Base-by-base conservation (phyloP, 2,797 vertebrate species). In the Sciurus vulgaris region DNA sequence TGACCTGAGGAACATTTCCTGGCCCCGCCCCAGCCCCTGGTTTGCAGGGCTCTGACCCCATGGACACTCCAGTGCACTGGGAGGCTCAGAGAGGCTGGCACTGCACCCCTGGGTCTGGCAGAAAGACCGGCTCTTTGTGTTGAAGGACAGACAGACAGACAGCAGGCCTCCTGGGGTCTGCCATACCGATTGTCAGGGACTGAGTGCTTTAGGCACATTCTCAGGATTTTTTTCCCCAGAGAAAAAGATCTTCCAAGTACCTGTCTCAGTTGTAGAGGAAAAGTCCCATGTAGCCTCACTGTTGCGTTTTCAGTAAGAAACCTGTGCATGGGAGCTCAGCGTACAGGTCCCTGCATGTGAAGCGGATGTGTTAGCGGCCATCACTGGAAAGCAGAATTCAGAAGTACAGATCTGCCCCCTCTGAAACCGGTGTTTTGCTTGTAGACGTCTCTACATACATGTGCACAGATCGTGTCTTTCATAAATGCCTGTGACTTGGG, bases 321-420 rank as follows among this genome's bases (percentile, higher is more conserved):
- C 47, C 14, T 51, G 67, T 41, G 10, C 28, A 1, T 83, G 44
- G 3, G 26, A 76, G 54, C 78, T 87, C 28, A 38, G 15, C 81
- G 24, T 85, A 30, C 15, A 82, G 69, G 30, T 77, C 54, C 38
- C 70, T 88, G 13, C 74, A 35, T 67, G 35, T 61, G 74, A 92
- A 94, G 59, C 35, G 22, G 26, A 33, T 76, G 77, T 61, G 72
- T 67, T 74, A 77, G 77, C 35, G 90, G n/a, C 72, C 67, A n/a
- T 89, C 69, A 63, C 28, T 83, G 65, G 76, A 72, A 77, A 67
- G 88, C 65, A 56, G 90, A 84, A 92, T 70, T 87, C 81, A 30
- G 8, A 94, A 92, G 38, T 47, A 51, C 79, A 87, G 41, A 83
- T 87, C 49, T 72, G 3, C 2, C 72, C 38, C 24, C 44, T 54